phyloP scores from a whole-genome alignment of 2,888 invertebrate genomes.

The Elysia crispata region DNA sequence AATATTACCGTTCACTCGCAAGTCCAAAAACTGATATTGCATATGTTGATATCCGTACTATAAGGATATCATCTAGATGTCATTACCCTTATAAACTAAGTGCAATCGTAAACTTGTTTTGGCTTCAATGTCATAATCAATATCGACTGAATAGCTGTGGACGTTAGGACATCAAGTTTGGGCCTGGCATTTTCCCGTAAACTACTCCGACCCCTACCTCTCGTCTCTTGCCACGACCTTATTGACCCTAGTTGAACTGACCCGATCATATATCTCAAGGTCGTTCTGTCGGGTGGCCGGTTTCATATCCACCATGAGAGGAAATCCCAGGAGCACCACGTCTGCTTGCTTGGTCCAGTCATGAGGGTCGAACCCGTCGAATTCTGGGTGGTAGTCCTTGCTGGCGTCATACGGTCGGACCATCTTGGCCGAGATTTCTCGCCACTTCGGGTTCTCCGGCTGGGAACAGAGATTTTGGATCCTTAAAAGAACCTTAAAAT shows the following conservation, averaged over 20 bases:
- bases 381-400: conserved; percentile 77
- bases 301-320: conserved; percentile 72
- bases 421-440: conserved; percentile 62
- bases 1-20: too few relatives aligned
- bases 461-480: conserved; percentile 1
- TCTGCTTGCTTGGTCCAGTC: conserved; percentile 76
- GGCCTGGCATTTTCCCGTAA: too few relatives aligned
- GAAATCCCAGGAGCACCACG: conserved; percentile 77
- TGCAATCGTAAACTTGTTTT: too few relatives aligned
- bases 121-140: too few relatives aligned
- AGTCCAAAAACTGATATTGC: too few relatives aligned
- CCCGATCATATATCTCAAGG: conserved; percentile 71
- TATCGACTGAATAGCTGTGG: too few relatives aligned
- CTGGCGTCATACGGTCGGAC: conserved; percentile 71
- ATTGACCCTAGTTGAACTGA: conserved; percentile 9
- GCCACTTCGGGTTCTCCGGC: conserved; percentile 53
- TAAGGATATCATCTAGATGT: too few relatives aligned
- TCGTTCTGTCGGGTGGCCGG: conserved; percentile 72
- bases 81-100: too few relatives aligned
- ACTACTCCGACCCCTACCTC: too few relatives aligned
- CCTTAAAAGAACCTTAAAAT: not conserved
- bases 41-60: too few relatives aligned
- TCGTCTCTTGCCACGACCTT: too few relatives aligned
- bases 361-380: conserved; percentile 72
- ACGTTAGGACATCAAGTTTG: too few relatives aligned